Evolutionary conservation across 2,113 vertebrate genomes (phyloP).

Genomic region (Turnix velox): DNA sequence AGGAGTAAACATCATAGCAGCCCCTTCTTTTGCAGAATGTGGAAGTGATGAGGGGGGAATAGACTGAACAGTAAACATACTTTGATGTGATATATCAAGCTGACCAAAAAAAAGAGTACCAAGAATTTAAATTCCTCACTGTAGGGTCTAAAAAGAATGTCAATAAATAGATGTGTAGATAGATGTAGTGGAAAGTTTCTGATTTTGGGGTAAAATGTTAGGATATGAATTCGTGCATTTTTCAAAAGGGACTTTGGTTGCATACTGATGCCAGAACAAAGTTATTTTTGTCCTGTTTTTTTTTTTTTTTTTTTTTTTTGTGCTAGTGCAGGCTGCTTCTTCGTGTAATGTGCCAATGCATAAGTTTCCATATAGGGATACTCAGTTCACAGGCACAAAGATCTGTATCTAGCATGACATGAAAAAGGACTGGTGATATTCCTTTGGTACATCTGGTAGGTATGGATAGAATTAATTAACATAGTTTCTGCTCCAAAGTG

Average conservation of each 20-base stretch:
- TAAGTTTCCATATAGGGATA: neutral
- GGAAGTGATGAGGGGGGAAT: neutral
- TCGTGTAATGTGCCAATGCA: neutral
- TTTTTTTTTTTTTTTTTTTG: constrained; percentile 39
- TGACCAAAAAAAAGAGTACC: constrained; percentile 12
- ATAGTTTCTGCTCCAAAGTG: constrained; percentile 52
- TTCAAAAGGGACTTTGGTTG: constrained; percentile 1
- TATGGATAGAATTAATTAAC: constrained; percentile 66
- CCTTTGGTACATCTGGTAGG: constrained; percentile 52
- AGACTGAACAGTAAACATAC: neutral
- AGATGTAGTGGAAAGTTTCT: neutral
- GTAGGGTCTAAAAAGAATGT: neutral
- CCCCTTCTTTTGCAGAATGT: neutral
- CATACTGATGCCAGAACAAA: constrained; percentile 36
- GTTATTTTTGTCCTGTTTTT: constrained; percentile 44
- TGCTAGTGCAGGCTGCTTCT: constrained; percentile 1
- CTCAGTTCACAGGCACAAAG: neutral
- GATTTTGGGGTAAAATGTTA: neutral
- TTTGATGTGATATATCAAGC: neutral
- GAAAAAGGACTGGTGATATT: constrained; percentile 17
- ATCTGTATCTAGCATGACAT: neutral
- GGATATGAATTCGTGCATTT: neutral
- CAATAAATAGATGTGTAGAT: neutral
- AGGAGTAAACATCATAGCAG: neutral
- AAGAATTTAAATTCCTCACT: neutral